Evolutionary conservation across 2,888 invertebrate species (phyloP), one percentile per base, ranked within the genome.

Genomic region (Leptopilina syphax): DNA sequence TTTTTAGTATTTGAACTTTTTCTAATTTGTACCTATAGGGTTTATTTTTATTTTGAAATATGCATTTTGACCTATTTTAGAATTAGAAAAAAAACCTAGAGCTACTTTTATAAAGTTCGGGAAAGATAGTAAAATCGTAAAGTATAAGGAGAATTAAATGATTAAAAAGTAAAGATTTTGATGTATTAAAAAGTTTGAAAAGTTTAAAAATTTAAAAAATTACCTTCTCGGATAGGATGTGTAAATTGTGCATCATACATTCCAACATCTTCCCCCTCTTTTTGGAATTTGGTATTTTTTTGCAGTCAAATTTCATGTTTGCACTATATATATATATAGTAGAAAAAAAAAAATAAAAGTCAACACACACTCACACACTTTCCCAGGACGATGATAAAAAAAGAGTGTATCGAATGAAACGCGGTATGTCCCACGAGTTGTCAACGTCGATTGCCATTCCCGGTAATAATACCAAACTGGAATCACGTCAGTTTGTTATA

Each of bases 401-500:
- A 3, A 27, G 34, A 54, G 57, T 34, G 34, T 73, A 57, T 57
- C 73, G 57, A 73, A 73, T 73, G 73, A 73, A 73, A 54, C 57
- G 41, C n/a, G 54, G 34, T 57, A 73, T 73, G 73, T 73, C 73
- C 73, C 73, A 73, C 57, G 73, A 57, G 73, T 73, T 73, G 73
- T 73, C 73, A 73, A 73, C 73, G 57, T 57, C 73, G 18, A 73
- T 73, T 73, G 73, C 73, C 73, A 73, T 73, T 73, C 73, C 57
- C 73, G 50, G 73, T 57, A 57, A 57, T 60, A 57, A 57, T 57
- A 73, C 73, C 27, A 54, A 34, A 73, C 73, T 34, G 73, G 54
- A 47, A 68, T 68, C 47, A 57, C 73, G 1, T n/a, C 57, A 34
- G 57, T 73, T 73, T 34, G 41, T 63, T 65, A 34, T 44, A 4